A percentile compares a stretch with the other conserved stretches of the same genome.
These are phyloP conservation scores for Brachionus manjavacas DNA, from an alignment of 1,140 invertebrate genomes.

Conservation along the genomic window DNA sequence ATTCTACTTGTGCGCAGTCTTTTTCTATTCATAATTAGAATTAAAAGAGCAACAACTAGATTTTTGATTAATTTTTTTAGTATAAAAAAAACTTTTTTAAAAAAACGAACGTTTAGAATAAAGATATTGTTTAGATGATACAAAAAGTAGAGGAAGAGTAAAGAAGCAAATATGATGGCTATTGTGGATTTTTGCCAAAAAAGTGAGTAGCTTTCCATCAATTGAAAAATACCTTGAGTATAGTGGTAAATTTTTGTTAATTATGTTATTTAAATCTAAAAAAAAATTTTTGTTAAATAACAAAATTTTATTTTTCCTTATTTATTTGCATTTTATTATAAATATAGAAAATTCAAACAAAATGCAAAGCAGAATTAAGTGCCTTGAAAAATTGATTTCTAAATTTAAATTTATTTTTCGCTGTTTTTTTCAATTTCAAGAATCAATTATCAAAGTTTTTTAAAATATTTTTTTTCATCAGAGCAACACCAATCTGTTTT, in stretches of 20 bases:
- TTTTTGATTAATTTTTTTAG: neutral
- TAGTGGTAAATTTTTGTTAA: neutral
- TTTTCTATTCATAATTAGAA: conserved; percentile 34
- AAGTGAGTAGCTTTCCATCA: neutral
- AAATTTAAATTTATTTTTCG: neutral
- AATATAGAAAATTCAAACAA: neutral
- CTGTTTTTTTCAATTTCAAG: neutral
- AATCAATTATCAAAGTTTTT: neutral
- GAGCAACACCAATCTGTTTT: too few species aligned
- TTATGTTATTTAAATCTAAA: neutral
- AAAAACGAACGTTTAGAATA: neutral
- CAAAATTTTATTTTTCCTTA: neutral
- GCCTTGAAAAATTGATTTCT: neutral
- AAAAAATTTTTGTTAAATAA: neutral
- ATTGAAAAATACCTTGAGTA: neutral
- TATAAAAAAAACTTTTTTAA: neutral
- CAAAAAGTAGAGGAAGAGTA: neutral
- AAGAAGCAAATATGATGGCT: neutral
- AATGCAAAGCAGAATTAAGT: neutral
- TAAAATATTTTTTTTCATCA: neutral
- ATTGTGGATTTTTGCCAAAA: neutral
- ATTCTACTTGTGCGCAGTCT: neutral
- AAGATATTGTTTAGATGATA: neutral
- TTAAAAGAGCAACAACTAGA: conserved; percentile 17
- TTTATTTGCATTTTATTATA: neutral